Base-by-base conservation (phyloP, 2,888 invertebrate genomes). In the Timandra comae region DNA sequence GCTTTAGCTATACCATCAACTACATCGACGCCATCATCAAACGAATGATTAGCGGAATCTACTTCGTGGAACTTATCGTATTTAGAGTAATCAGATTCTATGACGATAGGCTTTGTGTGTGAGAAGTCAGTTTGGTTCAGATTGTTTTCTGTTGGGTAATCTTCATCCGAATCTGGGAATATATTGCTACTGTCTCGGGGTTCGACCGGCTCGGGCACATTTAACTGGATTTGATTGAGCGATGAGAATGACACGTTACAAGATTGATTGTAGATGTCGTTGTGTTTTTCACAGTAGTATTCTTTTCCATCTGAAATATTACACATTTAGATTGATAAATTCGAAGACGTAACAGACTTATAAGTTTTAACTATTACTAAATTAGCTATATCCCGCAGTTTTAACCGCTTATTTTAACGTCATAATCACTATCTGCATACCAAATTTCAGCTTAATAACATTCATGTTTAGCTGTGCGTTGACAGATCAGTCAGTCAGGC, bases 221-320 rank as follows among this genome's bases (percentile, higher is more conserved):
- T 75, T 0, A 82, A 63, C 13, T 78, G 81, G 43, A 75, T 63
- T 35, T 81, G 80, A 43, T 75, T 82, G 5, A 85, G 62, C 0
- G 85, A 85, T 0, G 82, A 72, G 46, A 75, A 75, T 0, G 85
- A 85, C 0, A 84, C 77, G 44, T 71, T 80, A 49, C 73, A 75
- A 0, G 80, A 81, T 25, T 78, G 74, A 41, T 79, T 81, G 56
- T 79, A 81, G 19, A 75, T 62, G 46, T 85, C 78, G 52, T 41
- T 36, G 29, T 86, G 86, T 53, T 86, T 86, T 38, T 86, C 86
- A 44, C 86, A 86, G 51, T 67, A 76, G 44, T 86, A 86, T 44
- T 86, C 85, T 49, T 80, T 80, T 4, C 80, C 85, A 41, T 85
- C 86, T 86, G 65, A 7, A 29, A 30, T n/a, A n/a, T n/a, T n/a